phyloP scores from a whole-genome alignment of 2,797 vertebrate genomes.

The Netta rufina region DNA sequence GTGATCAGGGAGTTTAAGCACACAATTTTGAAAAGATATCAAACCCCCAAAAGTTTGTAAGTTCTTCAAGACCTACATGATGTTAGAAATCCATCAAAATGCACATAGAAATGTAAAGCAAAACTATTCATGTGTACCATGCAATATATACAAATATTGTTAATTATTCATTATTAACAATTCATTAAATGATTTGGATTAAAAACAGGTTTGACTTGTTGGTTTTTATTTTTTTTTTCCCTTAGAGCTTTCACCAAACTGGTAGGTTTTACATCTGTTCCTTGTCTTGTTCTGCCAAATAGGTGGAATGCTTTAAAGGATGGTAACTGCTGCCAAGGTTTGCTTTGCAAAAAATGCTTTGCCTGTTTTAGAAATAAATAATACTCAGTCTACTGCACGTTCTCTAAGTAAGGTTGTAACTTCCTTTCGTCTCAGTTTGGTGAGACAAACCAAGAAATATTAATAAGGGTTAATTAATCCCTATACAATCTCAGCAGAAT shows the following conservation, averaged over 20 bases:
- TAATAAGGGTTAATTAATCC: not conserved
- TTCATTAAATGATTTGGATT: not conserved
- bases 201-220: not conserved
- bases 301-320: not conserved
- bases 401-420: not conserved
- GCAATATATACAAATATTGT: not conserved
- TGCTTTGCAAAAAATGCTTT: conserved; percentile 6
- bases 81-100: not conserved
- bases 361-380: not conserved
- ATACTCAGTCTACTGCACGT: not conserved
- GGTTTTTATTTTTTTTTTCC: not conserved
- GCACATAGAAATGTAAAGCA: not conserved
- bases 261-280: not conserved
- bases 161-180: too few relatives aligned
- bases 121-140: not conserved
- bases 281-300: not conserved
- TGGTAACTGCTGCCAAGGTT: not conserved
- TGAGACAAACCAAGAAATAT: not conserved
- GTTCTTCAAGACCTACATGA: not conserved
- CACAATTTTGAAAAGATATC: not conserved
- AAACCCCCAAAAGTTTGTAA: not conserved
- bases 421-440: not conserved
- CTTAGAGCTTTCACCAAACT: not conserved
- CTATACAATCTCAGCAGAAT: not conserved
- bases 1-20: not conserved